These are phyloP conservation scores for Neotoxoptera formosana DNA, from an alignment of 1,140 invertebrate species.

Conservation along the genomic window DNA sequence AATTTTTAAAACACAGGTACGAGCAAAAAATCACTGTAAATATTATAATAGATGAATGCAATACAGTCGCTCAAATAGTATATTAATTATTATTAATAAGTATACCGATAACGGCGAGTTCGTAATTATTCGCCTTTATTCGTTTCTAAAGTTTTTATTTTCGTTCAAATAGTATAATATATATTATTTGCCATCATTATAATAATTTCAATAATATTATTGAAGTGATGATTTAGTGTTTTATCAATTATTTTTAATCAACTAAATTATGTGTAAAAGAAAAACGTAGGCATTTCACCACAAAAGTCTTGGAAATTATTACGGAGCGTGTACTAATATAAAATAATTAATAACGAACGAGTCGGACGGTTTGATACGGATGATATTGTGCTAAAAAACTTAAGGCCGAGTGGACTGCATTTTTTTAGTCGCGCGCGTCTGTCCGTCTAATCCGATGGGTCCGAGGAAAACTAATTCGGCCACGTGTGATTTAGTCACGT, in stretches of 20 bases:
- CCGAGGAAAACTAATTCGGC: background rate
- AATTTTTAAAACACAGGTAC: background rate
- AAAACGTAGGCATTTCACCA: background rate
- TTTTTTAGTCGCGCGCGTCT: background rate
- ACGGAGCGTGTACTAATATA: background rate
- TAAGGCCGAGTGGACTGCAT: background rate
- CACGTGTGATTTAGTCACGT: background rate
- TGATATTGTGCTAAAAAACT: background rate
- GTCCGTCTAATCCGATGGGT: background rate
- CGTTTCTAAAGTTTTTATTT: background rate
- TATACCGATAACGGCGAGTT: background rate
- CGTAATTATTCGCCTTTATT: background rate
- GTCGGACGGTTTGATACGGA: background rate
- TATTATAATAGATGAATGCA: too few species aligned
- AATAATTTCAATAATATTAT: too few species aligned
- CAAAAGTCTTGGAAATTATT: background rate
- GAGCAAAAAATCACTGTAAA: background rate
- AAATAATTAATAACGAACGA: background rate
- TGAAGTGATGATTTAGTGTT: background rate
- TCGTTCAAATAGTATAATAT: background rate
- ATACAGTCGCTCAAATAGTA: background rate
- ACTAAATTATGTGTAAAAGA: background rate
- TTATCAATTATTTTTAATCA: background rate
- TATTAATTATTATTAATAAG: too few species aligned
- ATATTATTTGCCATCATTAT: too few species aligned